Base-by-base conservation (phyloP, 2,888 invertebrate species). In the Tuberolachnus salignus region DNA sequence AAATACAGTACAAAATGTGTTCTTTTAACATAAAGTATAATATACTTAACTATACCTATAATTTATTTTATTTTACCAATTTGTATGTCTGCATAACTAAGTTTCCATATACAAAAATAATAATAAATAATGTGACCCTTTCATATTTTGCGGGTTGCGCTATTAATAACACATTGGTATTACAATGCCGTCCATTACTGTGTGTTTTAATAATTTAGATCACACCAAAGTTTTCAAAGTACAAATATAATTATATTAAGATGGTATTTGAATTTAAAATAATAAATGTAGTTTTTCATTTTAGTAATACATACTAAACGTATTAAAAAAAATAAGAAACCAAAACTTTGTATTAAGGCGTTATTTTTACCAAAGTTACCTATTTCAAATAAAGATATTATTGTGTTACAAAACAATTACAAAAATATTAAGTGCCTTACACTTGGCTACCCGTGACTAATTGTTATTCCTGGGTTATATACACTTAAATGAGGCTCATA, bases 1-100 rank as follows among this genome's bases (percentile, higher is more conserved):
- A 49, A 78, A 78, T 42, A 57, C 49, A 67, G 51, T 69, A 78
- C 78, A 78, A 78, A 75, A 51, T 78, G 78, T 78, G 59, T 78
- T 69, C 69, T 57, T 59, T 53, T 26, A 67, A 46, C 14, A 61
- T 16, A 51, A 53, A 71, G 26, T n/a, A 16, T 53, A 51, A 42
- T n/a, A 34, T n/a, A 73, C 13, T 53, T 4, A 34, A 34, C 34
- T 34, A 34, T 34, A 34, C 16, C 16, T 53, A 55, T n/a, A 53
- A 53, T 73, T 42, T 64, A 69, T 49, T 78, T 49, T 78, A 59
- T 49, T n/a, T 59, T 57, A 78, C 49, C 69, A 78, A 78, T 21
- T 55, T 13, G 13, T 49, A 49, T 67, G 67, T 59, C 66, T 75
- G 64, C 74, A 75, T 66, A 66, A 44, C 66, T 51, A 16, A 75